These are phyloP conservation scores for Cheilosia pagana DNA, from an alignment of 2,888 invertebrate species.

Conservation along the genomic window DNA sequence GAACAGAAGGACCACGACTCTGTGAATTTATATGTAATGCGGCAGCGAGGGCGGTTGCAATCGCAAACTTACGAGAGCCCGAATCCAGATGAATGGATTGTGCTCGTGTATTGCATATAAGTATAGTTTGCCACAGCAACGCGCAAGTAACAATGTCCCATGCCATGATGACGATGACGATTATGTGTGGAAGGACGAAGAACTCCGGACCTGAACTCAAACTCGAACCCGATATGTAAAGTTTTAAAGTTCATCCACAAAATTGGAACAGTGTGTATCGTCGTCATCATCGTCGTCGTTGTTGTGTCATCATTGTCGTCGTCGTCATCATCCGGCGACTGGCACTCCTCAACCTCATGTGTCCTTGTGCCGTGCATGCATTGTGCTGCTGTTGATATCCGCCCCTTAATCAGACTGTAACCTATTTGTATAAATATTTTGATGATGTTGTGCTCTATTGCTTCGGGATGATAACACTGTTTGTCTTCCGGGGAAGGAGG, in stretches of 20 bases:
- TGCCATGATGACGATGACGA: slow-evolving; percentile 19
- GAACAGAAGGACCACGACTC: slow-evolving; percentile 48
- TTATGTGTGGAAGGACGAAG: slow-evolving; percentile 30
- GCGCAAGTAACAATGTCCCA: not conserved
- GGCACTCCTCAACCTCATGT: slow-evolving; percentile 26
- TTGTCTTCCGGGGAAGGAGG: slow-evolving; percentile 67
- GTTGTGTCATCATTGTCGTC: slow-evolving; percentile 19
- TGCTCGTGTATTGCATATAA: slow-evolving; percentile 41
- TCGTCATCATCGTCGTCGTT: slow-evolving; percentile 35
- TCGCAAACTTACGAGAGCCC: slow-evolving; percentile 46
- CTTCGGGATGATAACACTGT: slow-evolving; percentile 75
- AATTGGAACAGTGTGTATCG: slow-evolving; percentile 24
- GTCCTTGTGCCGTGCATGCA: slow-evolving; percentile 56
- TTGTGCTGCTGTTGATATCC: slow-evolving; percentile 72
- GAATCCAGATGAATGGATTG: slow-evolving; percentile 32
- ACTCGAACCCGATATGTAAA: slow-evolving; percentile 21
- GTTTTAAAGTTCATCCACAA: slow-evolving; percentile 57
- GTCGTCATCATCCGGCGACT: slow-evolving; percentile 38
- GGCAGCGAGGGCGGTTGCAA: slow-evolving; percentile 47
- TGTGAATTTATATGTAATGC: not conserved
- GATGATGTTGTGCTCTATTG: slow-evolving; percentile 76
- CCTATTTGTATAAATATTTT: slow-evolving; percentile 75
- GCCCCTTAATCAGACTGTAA: slow-evolving; percentile 75
- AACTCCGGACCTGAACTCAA: not conserved
- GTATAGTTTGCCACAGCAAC: slow-evolving; percentile 13